phyloP scores from a whole-genome alignment of 2,797 vertebrate species.

The Heliangelus exortis region DNA sequence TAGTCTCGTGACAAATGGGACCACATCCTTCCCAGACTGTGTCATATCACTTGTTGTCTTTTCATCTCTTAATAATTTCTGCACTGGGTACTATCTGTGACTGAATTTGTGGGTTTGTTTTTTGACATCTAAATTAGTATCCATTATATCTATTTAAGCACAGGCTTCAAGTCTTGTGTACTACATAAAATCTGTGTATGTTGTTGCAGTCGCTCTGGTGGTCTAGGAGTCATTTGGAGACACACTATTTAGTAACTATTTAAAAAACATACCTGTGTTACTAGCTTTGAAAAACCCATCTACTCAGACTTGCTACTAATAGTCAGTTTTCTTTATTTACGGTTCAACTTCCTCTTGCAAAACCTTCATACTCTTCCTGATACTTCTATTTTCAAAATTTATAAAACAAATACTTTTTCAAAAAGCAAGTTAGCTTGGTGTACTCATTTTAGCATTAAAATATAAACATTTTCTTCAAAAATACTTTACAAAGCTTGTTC shows the following conservation, averaged over 20 bases:
- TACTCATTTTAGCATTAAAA: background rate
- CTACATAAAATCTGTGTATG: background rate
- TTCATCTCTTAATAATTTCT: background rate
- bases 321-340: background rate
- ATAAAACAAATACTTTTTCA: background rate
- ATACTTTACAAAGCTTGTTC: background rate
- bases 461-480: background rate
- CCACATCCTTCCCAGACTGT: background rate
- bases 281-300: background rate
- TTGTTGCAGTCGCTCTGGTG: background rate
- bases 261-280: background rate
- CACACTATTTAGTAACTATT: background rate
- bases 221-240: background rate
- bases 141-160: background rate
- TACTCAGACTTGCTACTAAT: background rate
- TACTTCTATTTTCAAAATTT: background rate
- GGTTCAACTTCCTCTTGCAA: background rate
- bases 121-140: constrained; percentile 1
- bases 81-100: background rate
- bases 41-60: background rate
- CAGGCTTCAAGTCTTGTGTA: background rate
- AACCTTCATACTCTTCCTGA: background rate
- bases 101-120: background rate
- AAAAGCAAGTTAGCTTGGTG: background rate
- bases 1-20: rapidly evolving